Conservation (phyloP, 2,888 invertebrate species). For the Drosophila formosana region DNA sequence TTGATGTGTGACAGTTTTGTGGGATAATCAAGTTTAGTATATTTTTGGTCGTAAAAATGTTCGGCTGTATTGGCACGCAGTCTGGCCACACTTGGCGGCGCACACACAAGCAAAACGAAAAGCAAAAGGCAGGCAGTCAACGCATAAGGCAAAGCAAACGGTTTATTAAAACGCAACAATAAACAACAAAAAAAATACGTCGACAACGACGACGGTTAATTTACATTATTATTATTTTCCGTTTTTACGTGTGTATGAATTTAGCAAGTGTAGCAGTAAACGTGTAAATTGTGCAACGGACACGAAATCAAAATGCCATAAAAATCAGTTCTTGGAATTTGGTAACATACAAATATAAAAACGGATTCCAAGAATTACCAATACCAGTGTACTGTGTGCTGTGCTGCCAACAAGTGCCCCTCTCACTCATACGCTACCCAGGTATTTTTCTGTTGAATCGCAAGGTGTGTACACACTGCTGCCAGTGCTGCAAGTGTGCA, state of each 20-base stretch:
- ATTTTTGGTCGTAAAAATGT: not conserved
- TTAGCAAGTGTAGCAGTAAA: not conserved
- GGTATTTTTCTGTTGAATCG: constrained; percentile 54
- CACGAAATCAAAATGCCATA: constrained; percentile 67
- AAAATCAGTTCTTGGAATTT: constrained; percentile 71
- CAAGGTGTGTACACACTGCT: constrained; percentile 53
- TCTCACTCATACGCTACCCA: constrained; percentile 28
- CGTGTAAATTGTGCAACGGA: constrained; percentile 18
- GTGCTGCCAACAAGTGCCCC: constrained; percentile 66
- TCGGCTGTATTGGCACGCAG: not conserved
- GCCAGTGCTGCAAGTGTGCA: constrained; percentile 14
- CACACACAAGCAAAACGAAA: constrained; percentile 36
- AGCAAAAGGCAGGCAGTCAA: constrained; percentile 30
- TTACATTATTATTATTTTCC: not conserved
- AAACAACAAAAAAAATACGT: constrained; percentile 37
- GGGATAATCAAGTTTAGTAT: not conserved
- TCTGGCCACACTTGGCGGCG: constrained; percentile 8
- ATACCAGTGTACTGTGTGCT: constrained; percentile 50
- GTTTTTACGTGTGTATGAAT: not conserved
- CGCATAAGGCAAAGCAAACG: constrained; percentile 44
- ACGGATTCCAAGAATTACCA: constrained; percentile 76
- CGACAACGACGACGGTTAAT: constrained; percentile 13
- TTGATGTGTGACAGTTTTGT: not conserved
- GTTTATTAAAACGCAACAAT: constrained; percentile 40
- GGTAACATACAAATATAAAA: constrained; percentile 72